These are phyloP conservation scores for Scortum barcoo DNA, from an alignment of 2,113 vertebrate species.

Conservation along the genomic window DNA sequence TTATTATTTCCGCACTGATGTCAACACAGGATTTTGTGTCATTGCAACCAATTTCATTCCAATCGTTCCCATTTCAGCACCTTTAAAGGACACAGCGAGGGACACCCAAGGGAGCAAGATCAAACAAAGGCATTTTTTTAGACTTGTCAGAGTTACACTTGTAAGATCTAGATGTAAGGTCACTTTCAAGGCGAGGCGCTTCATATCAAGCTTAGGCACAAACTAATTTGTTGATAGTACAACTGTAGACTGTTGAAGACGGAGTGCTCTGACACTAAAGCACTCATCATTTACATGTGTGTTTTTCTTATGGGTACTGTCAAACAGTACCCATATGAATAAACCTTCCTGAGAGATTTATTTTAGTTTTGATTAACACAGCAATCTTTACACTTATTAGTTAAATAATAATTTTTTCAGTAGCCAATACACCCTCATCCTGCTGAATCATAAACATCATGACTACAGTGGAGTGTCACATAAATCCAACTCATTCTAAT, in stretches of 20 bases:
- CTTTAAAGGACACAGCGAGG: not conserved
- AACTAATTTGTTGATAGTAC: not conserved
- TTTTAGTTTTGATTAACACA: not conserved
- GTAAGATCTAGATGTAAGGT: slow-evolving; percentile 2
- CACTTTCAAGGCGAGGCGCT: not conserved
- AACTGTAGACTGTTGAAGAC: not conserved
- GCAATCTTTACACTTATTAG: slow-evolving; percentile 1
- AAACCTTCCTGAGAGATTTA: not conserved
- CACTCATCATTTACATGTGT: not conserved
- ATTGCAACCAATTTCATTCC: slow-evolving; percentile 32
- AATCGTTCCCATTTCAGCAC: slow-evolving; percentile 28
- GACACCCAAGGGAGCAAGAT: not conserved
- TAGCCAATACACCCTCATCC: not conserved
- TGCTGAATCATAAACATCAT: not conserved
- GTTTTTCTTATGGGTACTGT: not conserved
- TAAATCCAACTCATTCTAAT: not conserved
- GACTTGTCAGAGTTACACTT: not conserved
- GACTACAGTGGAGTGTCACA: not conserved
- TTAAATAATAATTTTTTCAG: not conserved
- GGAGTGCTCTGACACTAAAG: no score
- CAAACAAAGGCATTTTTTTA: not conserved
- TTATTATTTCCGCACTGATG: slow-evolving; percentile 26
- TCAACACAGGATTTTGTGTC: slow-evolving; percentile 22
- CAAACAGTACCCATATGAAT: no score
- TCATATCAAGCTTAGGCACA: not conserved